Evolutionary conservation across 2,113 vertebrate species (phyloP).

Genomic region (Mesoclemmys tuberculata): DNA sequence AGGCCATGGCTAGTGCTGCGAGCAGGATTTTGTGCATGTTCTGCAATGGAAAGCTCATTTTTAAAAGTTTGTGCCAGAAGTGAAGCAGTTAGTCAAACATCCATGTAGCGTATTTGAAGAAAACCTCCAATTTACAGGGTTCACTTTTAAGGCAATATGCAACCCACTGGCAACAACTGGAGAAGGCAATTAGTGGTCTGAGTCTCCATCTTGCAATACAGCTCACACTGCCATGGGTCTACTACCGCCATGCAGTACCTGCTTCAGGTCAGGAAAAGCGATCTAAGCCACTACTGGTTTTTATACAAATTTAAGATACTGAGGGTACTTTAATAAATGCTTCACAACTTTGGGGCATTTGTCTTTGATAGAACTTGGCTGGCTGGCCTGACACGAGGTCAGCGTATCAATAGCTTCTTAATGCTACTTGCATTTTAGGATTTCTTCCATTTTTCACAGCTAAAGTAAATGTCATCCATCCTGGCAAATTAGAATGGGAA

Average conservation of each 20-base stretch:
- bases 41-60: background rate
- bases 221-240: background rate
- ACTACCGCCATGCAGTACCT: background rate
- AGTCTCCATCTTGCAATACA: background rate
- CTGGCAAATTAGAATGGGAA: slow-evolving; percentile 58
- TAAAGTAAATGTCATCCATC: slow-evolving; percentile 66
- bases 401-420: slow-evolving; percentile 68
- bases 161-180: background rate
- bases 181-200: background rate
- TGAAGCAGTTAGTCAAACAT: background rate
- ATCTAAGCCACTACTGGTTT: background rate
- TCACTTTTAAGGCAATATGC: background rate
- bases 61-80: background rate
- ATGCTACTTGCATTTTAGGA: slow-evolving; percentile 50
- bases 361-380: slow-evolving; percentile 66
- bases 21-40: rapidly evolving
- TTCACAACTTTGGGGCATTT: slow-evolving; percentile 53
- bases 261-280: background rate
- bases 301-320: background rate
- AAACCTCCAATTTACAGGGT: background rate
- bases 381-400: slow-evolving; percentile 51
- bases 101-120: background rate
- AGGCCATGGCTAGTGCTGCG: background rate
- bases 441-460: slow-evolving; percentile 57
- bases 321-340: background rate